Evolutionary conservation across 2,888 invertebrate species (phyloP).

Genomic region (Aethes cnicana): DNA sequence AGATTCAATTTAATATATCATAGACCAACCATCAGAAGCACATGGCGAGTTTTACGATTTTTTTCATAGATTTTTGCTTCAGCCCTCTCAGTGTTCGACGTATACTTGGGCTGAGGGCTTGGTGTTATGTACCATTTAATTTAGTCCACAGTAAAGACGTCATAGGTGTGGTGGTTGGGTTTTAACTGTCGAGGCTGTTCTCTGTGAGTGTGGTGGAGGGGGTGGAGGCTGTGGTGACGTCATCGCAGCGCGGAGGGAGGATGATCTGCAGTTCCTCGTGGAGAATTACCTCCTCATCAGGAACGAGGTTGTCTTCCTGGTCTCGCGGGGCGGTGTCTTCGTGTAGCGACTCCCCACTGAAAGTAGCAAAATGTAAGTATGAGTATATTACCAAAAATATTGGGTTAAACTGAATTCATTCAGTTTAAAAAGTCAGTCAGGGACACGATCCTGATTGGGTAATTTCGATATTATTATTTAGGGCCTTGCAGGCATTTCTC

Average conservation of each 20-base stretch:
- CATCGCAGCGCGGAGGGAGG: conserved; percentile 69
- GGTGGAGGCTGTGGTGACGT: conserved; percentile 58
- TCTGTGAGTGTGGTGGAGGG: conserved; percentile 43
- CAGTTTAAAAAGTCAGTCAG: too few relatives aligned
- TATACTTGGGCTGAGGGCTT: conserved; percentile 37
- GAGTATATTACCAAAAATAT: too few relatives aligned
- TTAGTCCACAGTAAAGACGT: too few relatives aligned
- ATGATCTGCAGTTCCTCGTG: conserved; percentile 73
- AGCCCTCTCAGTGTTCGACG: conserved; percentile 45
- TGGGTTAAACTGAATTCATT: too few relatives aligned
- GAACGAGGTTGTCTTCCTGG: conserved; percentile 53
- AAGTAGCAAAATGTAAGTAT: conserved; percentile 32
- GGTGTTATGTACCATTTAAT: background rate
- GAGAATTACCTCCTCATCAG: conserved; percentile 66
- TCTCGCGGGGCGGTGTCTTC: conserved; percentile 58
- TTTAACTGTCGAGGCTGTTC: conserved; percentile 36
- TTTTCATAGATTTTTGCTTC: conserved; percentile 42
- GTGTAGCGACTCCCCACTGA: conserved; percentile 48
- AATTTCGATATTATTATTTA: too few relatives aligned
- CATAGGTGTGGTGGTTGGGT: background rate
- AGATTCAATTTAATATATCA: conserved; percentile 4
- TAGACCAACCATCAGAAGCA: conserved; percentile 35
- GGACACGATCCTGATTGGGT: too few relatives aligned
- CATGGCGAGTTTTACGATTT: conserved; percentile 49
- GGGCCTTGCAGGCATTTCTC: too few relatives aligned